A percentile compares a stretch with the other conserved stretches of the same genome.
phyloP scores from a whole-genome alignment of 30 jellyfish, hydroid and myxozoan genomes.

The Pelagia noctiluca region DNA sequence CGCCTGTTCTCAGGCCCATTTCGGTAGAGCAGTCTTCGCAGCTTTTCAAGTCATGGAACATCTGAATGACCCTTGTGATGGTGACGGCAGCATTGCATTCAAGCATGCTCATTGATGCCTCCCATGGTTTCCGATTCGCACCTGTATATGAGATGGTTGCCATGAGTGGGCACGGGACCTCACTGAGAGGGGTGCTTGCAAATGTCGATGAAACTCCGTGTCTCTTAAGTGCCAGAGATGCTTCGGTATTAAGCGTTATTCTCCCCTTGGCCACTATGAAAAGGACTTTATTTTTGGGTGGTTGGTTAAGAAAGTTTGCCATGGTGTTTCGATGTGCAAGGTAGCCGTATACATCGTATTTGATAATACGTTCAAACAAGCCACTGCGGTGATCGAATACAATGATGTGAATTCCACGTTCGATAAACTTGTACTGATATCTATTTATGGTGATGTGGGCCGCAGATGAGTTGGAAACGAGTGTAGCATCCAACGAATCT shows the following conservation, averaged over 20 bases:
- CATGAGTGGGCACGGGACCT: constrained; percentile 27
- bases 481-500: constrained; percentile 15
- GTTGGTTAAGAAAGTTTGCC: constrained; percentile 17
- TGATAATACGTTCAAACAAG: constrained; percentile 10
- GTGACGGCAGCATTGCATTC: background rate
- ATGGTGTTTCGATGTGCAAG: background rate
- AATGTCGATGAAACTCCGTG: constrained; percentile 50
- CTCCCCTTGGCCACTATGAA: constrained; percentile 29
- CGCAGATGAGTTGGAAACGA: constrained; percentile 14
- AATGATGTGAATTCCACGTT: constrained; percentile 36
- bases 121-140: constrained; percentile 43
- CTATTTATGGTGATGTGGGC: constrained; percentile 52
- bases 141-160: constrained; percentile 57
- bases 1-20: constrained; percentile 34
- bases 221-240: constrained; percentile 37
- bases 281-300: constrained; percentile 34
- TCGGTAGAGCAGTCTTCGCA: constrained; percentile 55
- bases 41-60: constrained; percentile 26
- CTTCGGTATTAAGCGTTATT: background rate
- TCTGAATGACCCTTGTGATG: constrained; percentile 1
- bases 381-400: constrained; percentile 66
- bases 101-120: background rate
- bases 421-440: constrained; percentile 16
- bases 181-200: constrained; percentile 9
- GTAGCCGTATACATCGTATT: background rate